Evolutionary conservation across 2,888 invertebrate genomes (phyloP).

Genomic region (Anarsia innoxiella): DNA sequence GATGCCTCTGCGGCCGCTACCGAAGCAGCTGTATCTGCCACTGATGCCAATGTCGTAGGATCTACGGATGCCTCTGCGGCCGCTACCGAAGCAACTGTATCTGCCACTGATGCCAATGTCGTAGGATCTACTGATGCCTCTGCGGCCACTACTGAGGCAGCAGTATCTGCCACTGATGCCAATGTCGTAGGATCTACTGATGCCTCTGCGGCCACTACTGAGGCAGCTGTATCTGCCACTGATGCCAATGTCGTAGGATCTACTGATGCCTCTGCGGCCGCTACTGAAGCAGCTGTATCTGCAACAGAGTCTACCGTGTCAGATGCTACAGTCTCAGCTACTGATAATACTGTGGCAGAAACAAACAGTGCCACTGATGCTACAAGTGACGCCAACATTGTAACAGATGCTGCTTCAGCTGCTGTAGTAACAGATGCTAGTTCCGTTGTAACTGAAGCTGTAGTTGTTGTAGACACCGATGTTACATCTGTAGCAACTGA

Average conservation of each 20-base stretch:
- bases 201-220: background rate
- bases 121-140: background rate
- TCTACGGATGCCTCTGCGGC: background rate
- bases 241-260: too few species aligned
- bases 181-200: background rate
- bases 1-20: background rate
- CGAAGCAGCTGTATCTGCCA: background rate
- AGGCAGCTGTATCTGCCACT: too few species aligned
- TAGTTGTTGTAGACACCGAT: conserved; percentile 3
- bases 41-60: background rate
- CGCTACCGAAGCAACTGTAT: background rate
- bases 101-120: background rate
- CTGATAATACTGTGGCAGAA: conserved; percentile 1
- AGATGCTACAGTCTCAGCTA: background rate
- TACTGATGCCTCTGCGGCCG: background rate
- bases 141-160: background rate
- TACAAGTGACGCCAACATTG: background rate
- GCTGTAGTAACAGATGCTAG: conserved; percentile 1
- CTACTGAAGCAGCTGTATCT: background rate
- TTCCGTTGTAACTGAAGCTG: background rate
- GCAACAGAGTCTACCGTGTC: too few species aligned
- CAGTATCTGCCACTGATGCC: background rate
- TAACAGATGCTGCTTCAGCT: background rate
- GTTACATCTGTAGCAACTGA: background rate
- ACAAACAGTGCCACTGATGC: background rate